A percentile compares a stretch with the other conserved stretches of the same genome.
phyloP scores from a whole-genome alignment of 2,888 invertebrate species.

The Metallyticus violacea region DNA sequence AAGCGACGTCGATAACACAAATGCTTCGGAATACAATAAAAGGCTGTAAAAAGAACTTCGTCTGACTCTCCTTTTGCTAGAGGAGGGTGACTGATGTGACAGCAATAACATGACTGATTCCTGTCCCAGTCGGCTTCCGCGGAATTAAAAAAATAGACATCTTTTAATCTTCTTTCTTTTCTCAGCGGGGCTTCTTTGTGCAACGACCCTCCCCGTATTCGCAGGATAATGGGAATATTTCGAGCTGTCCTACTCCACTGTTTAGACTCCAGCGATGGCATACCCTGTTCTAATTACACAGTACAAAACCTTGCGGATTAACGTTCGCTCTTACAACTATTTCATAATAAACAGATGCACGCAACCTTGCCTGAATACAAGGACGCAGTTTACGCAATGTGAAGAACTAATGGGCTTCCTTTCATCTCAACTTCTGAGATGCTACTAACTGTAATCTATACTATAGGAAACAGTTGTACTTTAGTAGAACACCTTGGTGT shows the following conservation, averaged over 20 bases:
- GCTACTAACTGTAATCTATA: too few relatives aligned
- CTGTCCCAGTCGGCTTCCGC: not conserved
- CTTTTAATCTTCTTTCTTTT: slow-evolving; percentile 18
- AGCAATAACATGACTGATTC: not conserved
- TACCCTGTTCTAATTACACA: not conserved
- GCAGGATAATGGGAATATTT: slow-evolving; percentile 10
- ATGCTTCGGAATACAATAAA: not conserved
- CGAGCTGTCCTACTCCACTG: not conserved
- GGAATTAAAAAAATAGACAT: slow-evolving; percentile 12
- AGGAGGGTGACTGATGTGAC: not conserved
- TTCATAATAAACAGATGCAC: too few relatives aligned
- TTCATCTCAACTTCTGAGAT: too few relatives aligned
- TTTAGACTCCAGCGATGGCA: not conserved
- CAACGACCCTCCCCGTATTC: not conserved
- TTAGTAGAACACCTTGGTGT: too few relatives aligned
- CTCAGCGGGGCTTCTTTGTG: slow-evolving; percentile 1
- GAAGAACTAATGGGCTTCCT: too few relatives aligned
- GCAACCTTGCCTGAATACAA: too few relatives aligned
- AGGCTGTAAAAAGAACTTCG: not conserved
- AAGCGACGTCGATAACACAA: not conserved
- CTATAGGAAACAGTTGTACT: too few relatives aligned
- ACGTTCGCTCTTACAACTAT: not conserved
- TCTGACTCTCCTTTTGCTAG: not conserved
- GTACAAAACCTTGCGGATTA: not conserved
- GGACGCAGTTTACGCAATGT: too few relatives aligned